Percentiles rank a stretch among this genome's conserved stretches.
These are phyloP conservation scores for Manis pentadactyla DNA, from an alignment of 2,797 vertebrate species.

Conservation along the genomic window DNA sequence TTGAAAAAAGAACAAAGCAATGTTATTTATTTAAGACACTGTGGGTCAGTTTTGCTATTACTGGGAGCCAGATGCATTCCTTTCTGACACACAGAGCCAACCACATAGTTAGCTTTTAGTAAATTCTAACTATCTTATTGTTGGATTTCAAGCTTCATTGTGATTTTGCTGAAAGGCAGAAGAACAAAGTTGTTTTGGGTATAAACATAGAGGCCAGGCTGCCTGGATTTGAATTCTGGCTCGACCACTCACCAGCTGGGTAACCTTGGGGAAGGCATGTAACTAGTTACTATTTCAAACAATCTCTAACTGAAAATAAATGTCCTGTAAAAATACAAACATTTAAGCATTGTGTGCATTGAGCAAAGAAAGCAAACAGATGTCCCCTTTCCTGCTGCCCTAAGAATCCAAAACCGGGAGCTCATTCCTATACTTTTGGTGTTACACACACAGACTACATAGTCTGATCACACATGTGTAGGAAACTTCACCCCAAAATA, in stretches of 20 bases:
- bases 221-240: not conserved
- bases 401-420: not conserved
- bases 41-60: not conserved
- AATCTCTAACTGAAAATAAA: not conserved
- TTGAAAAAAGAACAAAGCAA: not conserved
- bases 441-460: not conserved
- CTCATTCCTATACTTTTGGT: too few species aligned
- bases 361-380: not conserved
- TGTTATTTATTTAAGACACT: not conserved
- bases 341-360: fast-evolving
- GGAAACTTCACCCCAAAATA: not conserved
- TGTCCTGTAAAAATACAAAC: not conserved
- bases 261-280: not conserved
- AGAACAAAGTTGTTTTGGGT: not conserved
- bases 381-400: not conserved
- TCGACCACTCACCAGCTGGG: not conserved
- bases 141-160: not conserved
- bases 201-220: not conserved
- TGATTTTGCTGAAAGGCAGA: not conserved
- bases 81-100: not conserved
- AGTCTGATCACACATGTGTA: not conserved
- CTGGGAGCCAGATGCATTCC: not conserved
- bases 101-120: not conserved
- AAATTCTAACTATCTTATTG: not conserved
- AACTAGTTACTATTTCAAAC: not conserved